These are phyloP conservation scores for Anguilla obscura DNA, from an alignment of 2,797 vertebrate species.

Conservation along the genomic window DNA sequence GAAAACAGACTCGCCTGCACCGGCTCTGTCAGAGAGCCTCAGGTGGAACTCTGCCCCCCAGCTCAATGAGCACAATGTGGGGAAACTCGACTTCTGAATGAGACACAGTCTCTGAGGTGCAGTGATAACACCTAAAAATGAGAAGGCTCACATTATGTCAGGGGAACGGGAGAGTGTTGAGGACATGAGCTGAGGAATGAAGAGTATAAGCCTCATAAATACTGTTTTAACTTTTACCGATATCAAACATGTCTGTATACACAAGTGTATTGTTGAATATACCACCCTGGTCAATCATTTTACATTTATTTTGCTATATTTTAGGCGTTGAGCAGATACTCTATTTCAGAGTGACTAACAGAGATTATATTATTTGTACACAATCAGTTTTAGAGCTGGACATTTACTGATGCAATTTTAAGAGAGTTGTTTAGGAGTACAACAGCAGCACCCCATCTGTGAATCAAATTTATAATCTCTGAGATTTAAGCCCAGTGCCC, in stretches of 20 bases:
- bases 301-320: too few relatives aligned
- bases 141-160: background rate
- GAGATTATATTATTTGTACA: too few relatives aligned
- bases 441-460: too few relatives aligned
- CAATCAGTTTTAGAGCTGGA: too few relatives aligned
- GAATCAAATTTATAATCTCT: too few relatives aligned
- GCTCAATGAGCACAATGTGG: background rate
- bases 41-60: slow-evolving; percentile 1
- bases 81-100: background rate
- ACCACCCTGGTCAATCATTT: background rate
- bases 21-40: slow-evolving; percentile 11
- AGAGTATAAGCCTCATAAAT: background rate
- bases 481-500: too few relatives aligned
- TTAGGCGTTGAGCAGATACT: too few relatives aligned
- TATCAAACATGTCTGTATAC: background rate
- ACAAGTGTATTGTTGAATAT: background rate
- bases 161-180: background rate
- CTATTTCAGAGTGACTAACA: too few relatives aligned
- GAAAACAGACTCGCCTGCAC: slow-evolving; percentile 13
- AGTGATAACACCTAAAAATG: background rate
- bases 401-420: too few relatives aligned
- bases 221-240: background rate
- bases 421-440: too few relatives aligned
- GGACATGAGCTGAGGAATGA: background rate
- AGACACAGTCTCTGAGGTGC: background rate